Evolutionary conservation across 2,888 invertebrate species (phyloP), one percentile per base, ranked within the genome.

Genomic region (Macrosiphum euphorbiae): DNA sequence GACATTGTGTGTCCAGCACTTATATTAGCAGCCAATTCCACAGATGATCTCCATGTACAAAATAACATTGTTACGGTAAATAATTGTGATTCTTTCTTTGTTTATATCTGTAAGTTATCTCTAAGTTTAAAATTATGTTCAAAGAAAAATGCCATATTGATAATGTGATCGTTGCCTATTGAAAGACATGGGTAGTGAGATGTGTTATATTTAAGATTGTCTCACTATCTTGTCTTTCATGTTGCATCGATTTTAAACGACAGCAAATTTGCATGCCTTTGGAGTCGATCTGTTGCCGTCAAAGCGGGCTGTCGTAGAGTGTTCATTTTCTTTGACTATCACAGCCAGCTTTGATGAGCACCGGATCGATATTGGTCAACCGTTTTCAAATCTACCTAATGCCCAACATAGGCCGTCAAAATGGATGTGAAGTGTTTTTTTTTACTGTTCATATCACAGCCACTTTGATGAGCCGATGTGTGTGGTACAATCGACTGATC

Each of bases 141-240:
- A n/a, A 85, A 41, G 44, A 88, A 52, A 41, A 41, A 50, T 88
- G 11, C 20, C 20, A 88, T 88, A 16, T 92, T 44, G 78, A 78
- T 20, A 50, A 50, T 90, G 78, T 94, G 67, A 67, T 90, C 87
- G 94, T 97, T 96, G 96, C 94, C 58, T 50, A 24, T 86, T 98
- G 98, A 98, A 98, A 99, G 98, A 99, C 99, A 98, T 98, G 98
- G 98, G 98, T 99, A 98, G 98, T 98, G 99, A 99, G 98, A 98
- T 98, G 98, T 96, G 96, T 96, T 96, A 96, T 96, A 96, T 96
- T 96, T 96, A 78, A 52, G 58, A 58, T 94, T 97, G 97, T 97
- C 98, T 99, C 98, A 98, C 98, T 99, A 98, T 98, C 98, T 98
- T 99, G 99, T 99, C 98, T 98, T 99, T 99, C 98, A 98, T 98